Evolutionary conservation across 2,113 vertebrate genomes (phyloP).

Genomic region (Varanus salvator): DNA sequence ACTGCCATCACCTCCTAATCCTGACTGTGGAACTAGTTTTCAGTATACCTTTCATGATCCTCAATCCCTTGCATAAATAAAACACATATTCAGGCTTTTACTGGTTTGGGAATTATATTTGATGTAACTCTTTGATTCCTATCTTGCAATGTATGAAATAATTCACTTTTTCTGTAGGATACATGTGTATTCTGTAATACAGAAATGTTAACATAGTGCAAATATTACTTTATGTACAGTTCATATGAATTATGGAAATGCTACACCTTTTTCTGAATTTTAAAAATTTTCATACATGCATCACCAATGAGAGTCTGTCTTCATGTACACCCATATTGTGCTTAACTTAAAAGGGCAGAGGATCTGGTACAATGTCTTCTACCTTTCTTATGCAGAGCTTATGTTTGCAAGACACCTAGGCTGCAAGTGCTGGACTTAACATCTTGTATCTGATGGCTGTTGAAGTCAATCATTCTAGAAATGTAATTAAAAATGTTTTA

Average conservation of each 20-base stretch:
- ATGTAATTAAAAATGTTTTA: conserved; percentile 12
- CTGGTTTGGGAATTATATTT: background rate
- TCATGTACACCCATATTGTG: background rate
- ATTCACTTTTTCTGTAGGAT: background rate
- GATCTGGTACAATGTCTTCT: background rate
- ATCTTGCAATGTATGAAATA: background rate
- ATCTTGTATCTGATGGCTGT: conserved; percentile 12
- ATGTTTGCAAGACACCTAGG: background rate
- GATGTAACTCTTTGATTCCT: background rate
- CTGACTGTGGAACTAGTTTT: conserved; percentile 3
- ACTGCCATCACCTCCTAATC: conserved; percentile 23
- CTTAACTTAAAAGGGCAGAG: background rate
- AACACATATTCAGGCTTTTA: background rate
- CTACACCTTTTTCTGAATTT: background rate
- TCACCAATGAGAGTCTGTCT: background rate
- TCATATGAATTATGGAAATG: background rate
- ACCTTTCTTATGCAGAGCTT: background rate
- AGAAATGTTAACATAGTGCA: background rate
- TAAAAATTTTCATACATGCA: background rate
- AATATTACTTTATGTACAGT: background rate
- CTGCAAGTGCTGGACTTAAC: background rate
- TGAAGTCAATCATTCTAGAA: background rate
- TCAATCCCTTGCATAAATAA: background rate
- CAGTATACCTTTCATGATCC: background rate
- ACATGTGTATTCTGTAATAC: background rate